Conservation (phyloP, 2,888 invertebrate species). For the Rhopalosiphum nymphaeae region DNA sequence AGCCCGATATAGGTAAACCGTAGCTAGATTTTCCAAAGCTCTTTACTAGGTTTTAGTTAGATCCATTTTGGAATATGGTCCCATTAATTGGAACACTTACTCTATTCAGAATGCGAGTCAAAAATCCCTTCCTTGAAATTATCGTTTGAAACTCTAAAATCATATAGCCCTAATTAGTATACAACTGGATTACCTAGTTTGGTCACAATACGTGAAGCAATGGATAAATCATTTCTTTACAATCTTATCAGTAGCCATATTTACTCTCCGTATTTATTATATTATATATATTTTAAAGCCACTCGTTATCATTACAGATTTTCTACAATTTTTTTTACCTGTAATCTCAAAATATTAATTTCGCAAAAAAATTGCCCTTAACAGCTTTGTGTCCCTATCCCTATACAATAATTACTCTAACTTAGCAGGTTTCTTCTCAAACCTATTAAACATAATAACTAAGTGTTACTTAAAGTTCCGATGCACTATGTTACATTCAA, state of each 20-base stretch:
- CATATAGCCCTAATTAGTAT: not conserved
- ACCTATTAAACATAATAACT: not conserved
- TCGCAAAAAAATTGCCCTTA: not conserved
- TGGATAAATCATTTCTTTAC: not conserved
- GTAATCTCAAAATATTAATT: not conserved
- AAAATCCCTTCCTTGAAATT: not conserved
- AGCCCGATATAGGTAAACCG: no score
- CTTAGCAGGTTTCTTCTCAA: not conserved
- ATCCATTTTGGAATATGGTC: no score
- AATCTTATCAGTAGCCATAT: not conserved
- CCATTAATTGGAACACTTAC: no score
- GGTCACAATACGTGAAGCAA: not conserved
- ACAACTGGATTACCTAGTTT: not conserved
- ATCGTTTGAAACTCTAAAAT: no score
- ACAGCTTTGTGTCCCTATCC: no score
- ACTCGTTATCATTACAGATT: no score
- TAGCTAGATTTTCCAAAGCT: no score
- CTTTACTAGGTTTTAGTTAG: no score
- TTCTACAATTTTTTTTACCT: no score
- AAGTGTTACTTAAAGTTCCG: not conserved
- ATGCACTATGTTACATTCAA: not conserved
- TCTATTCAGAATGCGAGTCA: not conserved
- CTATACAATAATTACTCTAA: not conserved
- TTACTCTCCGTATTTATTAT: not conserved
- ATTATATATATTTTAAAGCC: not conserved